These are phyloP conservation scores for Epizoanthus rinbou DNA, from an alignment of 92 coral and sea anemone species.

Conservation along the genomic window DNA sequence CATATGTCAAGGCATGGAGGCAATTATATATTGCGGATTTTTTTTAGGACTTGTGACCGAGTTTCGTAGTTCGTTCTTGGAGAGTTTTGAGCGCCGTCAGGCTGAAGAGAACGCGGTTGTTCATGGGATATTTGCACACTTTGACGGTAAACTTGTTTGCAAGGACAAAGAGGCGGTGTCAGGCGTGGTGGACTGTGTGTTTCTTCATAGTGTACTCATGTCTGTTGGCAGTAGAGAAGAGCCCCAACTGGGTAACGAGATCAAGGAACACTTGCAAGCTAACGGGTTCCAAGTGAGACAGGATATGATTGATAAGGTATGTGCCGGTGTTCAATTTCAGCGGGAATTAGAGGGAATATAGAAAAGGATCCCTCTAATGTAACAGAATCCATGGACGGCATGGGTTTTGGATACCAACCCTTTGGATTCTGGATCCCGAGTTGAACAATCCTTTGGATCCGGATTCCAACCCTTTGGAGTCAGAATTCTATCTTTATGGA, in stretches of 20 bases:
- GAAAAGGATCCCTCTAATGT: no score
- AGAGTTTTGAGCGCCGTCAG: conserved; percentile 87
- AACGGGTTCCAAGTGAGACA: conserved; percentile 82
- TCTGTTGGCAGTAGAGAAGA: conserved; percentile 71
- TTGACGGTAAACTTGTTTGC: conserved; percentile 73
- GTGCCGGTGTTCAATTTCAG: background rate
- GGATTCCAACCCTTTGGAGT: no score
- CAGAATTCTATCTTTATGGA: no score
- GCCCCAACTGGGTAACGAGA: conserved; percentile 71
- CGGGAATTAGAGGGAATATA: no score
- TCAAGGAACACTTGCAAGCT: conserved; percentile 81
- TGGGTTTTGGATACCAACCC: no score
- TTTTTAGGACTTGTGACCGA: conserved; percentile 31
- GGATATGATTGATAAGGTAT: conserved; percentile 85
- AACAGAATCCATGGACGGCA: no score
- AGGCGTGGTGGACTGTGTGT: conserved; percentile 76
- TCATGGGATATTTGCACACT: conserved; percentile 73
- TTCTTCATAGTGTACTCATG: conserved; percentile 91
- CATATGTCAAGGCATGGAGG: background rate
- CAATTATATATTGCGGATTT: background rate
- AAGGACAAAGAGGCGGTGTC: conserved; percentile 75
- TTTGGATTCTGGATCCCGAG: no score
- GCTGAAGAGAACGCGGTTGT: conserved; percentile 90
- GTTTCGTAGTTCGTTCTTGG: conserved; percentile 80
- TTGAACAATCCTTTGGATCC: no score